These are phyloP conservation scores for Lycodopsis pacificus DNA, from an alignment of 2,797 vertebrate species.

Conservation along the genomic window DNA sequence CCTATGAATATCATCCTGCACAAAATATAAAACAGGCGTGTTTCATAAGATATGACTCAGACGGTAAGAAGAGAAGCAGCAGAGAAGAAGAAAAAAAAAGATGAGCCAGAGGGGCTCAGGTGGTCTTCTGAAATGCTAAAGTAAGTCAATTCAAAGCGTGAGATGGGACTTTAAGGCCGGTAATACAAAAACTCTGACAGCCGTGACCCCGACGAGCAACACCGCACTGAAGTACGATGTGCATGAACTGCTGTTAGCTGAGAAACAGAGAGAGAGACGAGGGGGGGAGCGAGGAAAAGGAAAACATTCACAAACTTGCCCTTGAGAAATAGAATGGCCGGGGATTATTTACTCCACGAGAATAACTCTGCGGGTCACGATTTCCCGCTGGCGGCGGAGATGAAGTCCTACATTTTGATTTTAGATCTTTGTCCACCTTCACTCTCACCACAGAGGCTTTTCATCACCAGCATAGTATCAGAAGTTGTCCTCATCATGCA, in stretches of 20 bases:
- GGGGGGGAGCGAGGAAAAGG: constrained; percentile 1
- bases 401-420: too few species aligned
- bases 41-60: not conserved
- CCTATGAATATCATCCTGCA: not conserved
- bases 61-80: not conserved
- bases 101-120: constrained; percentile 39
- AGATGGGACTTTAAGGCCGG: constrained; percentile 22
- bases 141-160: constrained; percentile 28
- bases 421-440: too few species aligned
- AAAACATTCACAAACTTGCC: constrained; percentile 42
- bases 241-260: not conserved
- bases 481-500: not conserved
- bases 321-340: constrained; percentile 53
- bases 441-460: not conserved
- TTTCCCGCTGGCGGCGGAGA: constrained; percentile 38
- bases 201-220: constrained; percentile 30
- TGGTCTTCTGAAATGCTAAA: constrained; percentile 35
- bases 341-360: constrained; percentile 43
- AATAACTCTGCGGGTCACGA: constrained; percentile 28
- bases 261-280: not conserved
- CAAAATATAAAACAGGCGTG: not conserved
- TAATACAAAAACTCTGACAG: constrained; percentile 34
- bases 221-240: constrained; percentile 9
- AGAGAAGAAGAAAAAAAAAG: too few species aligned
- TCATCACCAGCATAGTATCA: not conserved